A percentile compares a stretch with the other conserved stretches of the same genome.
phyloP scores from a whole-genome alignment of 1,140 invertebrate species.

The Macrocentrus cingulum region DNA sequence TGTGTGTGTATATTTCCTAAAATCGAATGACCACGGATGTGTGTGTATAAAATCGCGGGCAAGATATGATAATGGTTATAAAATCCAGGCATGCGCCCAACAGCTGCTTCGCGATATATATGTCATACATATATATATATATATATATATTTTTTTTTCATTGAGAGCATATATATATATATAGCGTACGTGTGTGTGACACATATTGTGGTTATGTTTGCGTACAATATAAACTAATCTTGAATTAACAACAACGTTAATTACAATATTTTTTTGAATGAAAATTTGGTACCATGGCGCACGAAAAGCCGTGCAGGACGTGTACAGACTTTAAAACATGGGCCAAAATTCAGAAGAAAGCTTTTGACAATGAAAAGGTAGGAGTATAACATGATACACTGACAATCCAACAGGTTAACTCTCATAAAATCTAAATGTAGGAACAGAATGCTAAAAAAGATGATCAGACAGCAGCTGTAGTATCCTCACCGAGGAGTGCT shows the following conservation, averaged over 20 bases:
- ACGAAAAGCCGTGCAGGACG: slow-evolving; percentile 64
- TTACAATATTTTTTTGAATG: not conserved
- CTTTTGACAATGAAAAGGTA: slow-evolving; percentile 52
- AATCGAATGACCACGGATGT: too few relatives aligned
- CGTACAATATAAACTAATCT: not conserved
- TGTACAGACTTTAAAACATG: slow-evolving; percentile 75
- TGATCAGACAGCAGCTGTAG: slow-evolving; percentile 13
- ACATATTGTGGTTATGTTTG: not conserved
- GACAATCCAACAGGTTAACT: not conserved
- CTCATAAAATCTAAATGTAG: not conserved
- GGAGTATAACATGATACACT: too few relatives aligned
- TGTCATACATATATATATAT: too few relatives aligned
- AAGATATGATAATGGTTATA: too few relatives aligned
- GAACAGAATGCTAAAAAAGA: slow-evolving; percentile 5
- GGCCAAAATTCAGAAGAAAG: slow-evolving; percentile 66
- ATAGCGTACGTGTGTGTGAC: too few relatives aligned
- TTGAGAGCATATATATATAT: too few relatives aligned
- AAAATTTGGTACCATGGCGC: slow-evolving; percentile 32
- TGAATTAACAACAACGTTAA: not conserved
- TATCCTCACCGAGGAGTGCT: slow-evolving; percentile 21
- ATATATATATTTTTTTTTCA: too few relatives aligned
- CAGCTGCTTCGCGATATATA: too few relatives aligned
- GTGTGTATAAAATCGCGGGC: too few relatives aligned
- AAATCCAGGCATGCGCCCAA: too few relatives aligned
- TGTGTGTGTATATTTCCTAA: too few relatives aligned